Percentiles rank a stretch among this genome's conserved stretches.
Evolutionary conservation across 2,113 vertebrate species (phyloP).

Genomic region (Alosa alosa): DNA sequence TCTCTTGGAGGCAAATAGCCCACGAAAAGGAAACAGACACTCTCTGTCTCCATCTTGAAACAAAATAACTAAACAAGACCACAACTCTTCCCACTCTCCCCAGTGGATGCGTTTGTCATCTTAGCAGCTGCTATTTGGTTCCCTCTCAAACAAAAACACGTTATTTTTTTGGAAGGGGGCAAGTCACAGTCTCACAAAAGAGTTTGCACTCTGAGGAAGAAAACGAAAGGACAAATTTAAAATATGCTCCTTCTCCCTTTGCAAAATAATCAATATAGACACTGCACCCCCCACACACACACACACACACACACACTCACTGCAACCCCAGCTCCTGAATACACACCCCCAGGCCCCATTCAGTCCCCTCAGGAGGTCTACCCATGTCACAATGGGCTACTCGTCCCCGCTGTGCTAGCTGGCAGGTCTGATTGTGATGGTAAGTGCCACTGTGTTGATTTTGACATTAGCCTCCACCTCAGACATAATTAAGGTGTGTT

Average conservation of each 20-base stretch:
- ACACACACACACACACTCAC: background rate
- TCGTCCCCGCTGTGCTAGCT: background rate
- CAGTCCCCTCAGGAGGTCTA: background rate
- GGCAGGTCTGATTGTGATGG: background rate
- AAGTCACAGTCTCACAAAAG: background rate
- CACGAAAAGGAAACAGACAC: background rate
- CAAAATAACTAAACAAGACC: background rate
- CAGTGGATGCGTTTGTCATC: background rate
- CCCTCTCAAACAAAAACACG: background rate
- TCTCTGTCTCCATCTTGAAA: background rate
- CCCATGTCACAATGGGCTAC: background rate
- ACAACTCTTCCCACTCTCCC: background rate
- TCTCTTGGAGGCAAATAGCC: background rate
- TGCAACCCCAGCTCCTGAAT: background rate
- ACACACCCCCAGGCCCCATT: background rate
- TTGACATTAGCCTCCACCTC: background rate
- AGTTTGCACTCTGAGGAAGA: too few species aligned
- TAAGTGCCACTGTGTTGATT: background rate
- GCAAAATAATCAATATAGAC: background rate
- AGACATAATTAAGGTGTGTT: background rate
- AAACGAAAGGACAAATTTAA: too few species aligned
- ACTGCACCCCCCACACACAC: background rate
- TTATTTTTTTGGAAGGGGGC: background rate
- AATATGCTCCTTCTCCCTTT: background rate
- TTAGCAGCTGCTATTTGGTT: background rate